Conservation (phyloP, 2,797 vertebrate genomes). For the Muscicapa striata region DNA sequence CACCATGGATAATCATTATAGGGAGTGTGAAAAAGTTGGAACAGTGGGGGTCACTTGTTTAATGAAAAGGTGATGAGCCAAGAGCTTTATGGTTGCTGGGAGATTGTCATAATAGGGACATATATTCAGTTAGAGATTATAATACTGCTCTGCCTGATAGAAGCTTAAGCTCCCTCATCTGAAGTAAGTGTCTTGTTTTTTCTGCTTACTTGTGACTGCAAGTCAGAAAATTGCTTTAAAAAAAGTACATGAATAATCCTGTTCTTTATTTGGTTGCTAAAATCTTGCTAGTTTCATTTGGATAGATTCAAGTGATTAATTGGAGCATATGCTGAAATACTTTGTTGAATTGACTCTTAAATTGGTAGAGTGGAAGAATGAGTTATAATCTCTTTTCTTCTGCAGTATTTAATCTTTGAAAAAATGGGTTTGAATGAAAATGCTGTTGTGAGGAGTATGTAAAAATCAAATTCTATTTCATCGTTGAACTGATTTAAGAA, state of each 20-base stretch:
- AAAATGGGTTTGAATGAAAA: not conserved
- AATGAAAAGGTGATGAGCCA: not conserved
- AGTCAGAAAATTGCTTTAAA: not conserved
- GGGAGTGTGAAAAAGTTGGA: not conserved
- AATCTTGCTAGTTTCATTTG: not conserved
- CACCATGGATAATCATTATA: not conserved
- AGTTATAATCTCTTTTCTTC: not conserved
- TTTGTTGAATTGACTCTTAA: not conserved
- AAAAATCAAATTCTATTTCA: not conserved
- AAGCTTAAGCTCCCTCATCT: not conserved
- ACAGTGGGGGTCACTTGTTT: not conserved
- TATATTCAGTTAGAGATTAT: not conserved
- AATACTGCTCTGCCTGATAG: not conserved
- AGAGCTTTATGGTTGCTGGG: not conserved
- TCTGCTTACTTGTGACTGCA: not conserved
- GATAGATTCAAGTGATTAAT: not conserved
- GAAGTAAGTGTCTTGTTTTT: not conserved
- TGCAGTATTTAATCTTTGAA: not conserved
- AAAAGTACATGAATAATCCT: not conserved
- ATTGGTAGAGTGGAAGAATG: not conserved
- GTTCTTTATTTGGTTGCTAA: not conserved
- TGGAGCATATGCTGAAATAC: not conserved
- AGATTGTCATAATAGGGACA: not conserved
- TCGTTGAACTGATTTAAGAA: not conserved
- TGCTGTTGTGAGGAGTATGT: not conserved